phyloP scores from a whole-genome alignment of 1,140 invertebrate species.

The Psix sp. region DNA sequence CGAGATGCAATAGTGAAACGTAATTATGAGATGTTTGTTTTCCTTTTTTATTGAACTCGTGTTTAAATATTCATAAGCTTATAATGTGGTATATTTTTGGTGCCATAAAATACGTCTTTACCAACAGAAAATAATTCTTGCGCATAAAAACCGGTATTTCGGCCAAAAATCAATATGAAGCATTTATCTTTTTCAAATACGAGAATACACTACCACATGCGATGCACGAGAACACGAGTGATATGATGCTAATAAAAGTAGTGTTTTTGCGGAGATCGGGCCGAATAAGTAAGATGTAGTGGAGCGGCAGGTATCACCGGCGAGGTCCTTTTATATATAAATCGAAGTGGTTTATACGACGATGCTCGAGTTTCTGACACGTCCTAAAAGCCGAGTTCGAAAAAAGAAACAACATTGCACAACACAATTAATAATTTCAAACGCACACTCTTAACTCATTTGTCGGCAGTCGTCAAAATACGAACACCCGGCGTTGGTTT shows the following conservation, averaged over 20 bases:
- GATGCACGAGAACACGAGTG: conserved; percentile 36
- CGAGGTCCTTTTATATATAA: conserved; percentile 70
- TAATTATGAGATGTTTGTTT: too few species aligned
- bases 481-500: conserved; percentile 30
- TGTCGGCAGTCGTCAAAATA: conserved; percentile 64
- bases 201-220: conserved; percentile 22
- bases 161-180: conserved; percentile 9
- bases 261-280: conserved; percentile 19
- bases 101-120: too few species aligned
- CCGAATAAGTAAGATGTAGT: conserved; percentile 16
- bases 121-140: conserved; percentile 23
- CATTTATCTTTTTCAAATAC: conserved; percentile 27
- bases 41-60: too few species aligned
- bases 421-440: conserved; percentile 74
- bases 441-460: conserved; percentile 67
- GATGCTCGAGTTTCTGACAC: conserved; percentile 43
- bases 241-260: conserved; percentile 31
- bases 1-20: too few species aligned
- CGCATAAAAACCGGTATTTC: conserved; percentile 25
- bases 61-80: background rate
- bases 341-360: conserved; percentile 62
- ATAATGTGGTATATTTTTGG: conserved; percentile 19
- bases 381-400: conserved; percentile 51
- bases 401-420: conserved; percentile 56
- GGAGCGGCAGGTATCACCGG: conserved; percentile 56